Evolutionary conservation across 2,797 vertebrate genomes (phyloP), one percentile per base, ranked within the genome.

Genomic region (Molossus alvarezi): DNA sequence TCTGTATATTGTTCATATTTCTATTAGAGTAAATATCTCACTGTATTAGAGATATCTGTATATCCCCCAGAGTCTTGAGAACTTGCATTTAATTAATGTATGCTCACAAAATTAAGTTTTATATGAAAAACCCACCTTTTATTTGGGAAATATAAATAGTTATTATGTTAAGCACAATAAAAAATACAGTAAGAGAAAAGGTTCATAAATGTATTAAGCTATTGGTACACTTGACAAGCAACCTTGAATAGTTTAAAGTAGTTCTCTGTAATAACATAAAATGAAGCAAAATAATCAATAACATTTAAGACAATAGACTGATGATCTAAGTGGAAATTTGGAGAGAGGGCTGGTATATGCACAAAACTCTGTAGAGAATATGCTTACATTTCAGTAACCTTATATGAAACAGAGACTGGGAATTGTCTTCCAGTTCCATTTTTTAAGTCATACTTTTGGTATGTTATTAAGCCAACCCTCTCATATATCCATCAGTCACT

Each of bases 111-210:
- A 62, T 25, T 65, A 62, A 57, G 86, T 13, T 89, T 29, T 53
- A 21, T 14, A 58, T 64, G 9, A 57, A 90, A 89, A 75, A 79
- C 4, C 15, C 37, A 64, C 13, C 9, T 51, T 81, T 93, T 51
- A 45, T 17, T 73, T 90, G 13, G 23, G 15, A 93, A 81, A 81
- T 51, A 77, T 69, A 48, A 27, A 73, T 45, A 77, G 7, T 45
- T 90, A 73, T 94, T 94, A 95, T 93, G 80, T 73, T 96, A 97
- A 97, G 93, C 91, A 95, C 62, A 88, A 60, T 20, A 81, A 90
- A 75, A 97, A 97, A 97, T 96, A 97, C n/a, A 96, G 65, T 37
- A 96, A 98, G 97, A 97, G 84, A 91, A 98, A 97, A 97, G 86
- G 90, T 94, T 51, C 17, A 83, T 90, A 95, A 96, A 91, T 91